phyloP scores from a whole-genome alignment of 2,113 vertebrate genomes.

The Oreochromis spilurus region DNA sequence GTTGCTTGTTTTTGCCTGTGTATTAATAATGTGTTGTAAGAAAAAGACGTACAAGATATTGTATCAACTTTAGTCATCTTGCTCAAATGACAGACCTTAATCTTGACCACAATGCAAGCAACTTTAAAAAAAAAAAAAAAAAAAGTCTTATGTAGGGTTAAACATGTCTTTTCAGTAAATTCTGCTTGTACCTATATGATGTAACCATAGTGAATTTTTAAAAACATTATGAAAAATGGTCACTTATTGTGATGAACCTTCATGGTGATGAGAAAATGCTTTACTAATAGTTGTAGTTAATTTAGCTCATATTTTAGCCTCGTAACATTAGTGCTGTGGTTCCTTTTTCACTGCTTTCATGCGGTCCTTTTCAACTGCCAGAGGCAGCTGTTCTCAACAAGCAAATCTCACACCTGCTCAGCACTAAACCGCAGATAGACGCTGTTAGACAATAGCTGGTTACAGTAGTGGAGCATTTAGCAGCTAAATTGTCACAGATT shows the following conservation, averaged over 20 bases:
- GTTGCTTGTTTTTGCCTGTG: neutral
- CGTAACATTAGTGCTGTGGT: fast-evolving
- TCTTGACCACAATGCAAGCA: neutral
- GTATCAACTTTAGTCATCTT: neutral
- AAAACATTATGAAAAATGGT: neutral
- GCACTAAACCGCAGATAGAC: neutral
- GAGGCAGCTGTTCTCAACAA: neutral
- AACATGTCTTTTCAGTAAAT: neutral
- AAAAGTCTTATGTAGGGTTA: neutral
- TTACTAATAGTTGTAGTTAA: neutral
- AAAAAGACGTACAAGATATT: neutral
- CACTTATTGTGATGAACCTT: neutral
- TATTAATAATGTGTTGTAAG: neutral
- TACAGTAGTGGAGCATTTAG: neutral
- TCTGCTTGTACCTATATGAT: neutral
- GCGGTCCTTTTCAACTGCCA: neutral
- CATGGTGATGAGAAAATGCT: neutral
- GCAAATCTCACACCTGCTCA: neutral
- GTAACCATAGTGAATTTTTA: neutral
- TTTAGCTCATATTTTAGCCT: neutral
- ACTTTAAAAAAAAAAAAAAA: neutral
- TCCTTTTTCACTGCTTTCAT: neutral
- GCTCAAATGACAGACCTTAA: neutral
- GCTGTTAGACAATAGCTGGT: neutral
- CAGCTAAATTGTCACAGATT: neutral